Base-by-base conservation (phyloP, 2,113 vertebrate genomes). In the Chaenocephalus aceratus region DNA sequence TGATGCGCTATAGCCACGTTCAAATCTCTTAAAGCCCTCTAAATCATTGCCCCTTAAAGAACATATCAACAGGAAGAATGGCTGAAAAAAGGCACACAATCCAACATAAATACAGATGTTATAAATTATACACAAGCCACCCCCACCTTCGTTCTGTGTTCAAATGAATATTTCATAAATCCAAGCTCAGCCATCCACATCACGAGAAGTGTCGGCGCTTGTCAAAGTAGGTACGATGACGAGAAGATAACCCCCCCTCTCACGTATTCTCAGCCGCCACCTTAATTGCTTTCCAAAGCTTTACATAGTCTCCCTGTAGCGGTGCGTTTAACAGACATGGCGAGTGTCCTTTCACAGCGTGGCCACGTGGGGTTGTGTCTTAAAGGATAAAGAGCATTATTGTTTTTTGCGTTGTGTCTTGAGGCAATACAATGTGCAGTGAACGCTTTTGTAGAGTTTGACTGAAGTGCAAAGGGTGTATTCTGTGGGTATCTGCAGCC, bases 121-220 rank as follows among this genome's bases (percentile, higher is more conserved):
- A 81, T 93, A 68, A 90, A 94, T 93, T 79, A 91, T 69, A 92
- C 86, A 92, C 85, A 1, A 58, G 2, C 68, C 74, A 4, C 69
- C 80, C 83, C 75, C 89, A 56, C 54, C 69, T 65, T 58, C 30
- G 16, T 49, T 70, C 36, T 36, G 61, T 72, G 72, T 74, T 70
- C 15, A 80, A 89, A 94, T 94, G 72, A 93, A 94, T 93, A 93
- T 94, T 94, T 93, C 74, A 94, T 93, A 74, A 75, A 85, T 84
- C 75, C 62, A 72, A 75, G 79, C 85, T 83, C 86, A 89, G 79
- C 74, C 88, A 85, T 89, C 66, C 88, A 75, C 89, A 83, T 87
- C 86, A 56, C 52, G 64, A 67, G 66, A 65, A 62, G 79, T 90
- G 88, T 91, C 86, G 41, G 72, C 12, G 21, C 81, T 83, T 78